These are phyloP conservation scores for Catocala nupta DNA, from an alignment of 2,888 invertebrate genomes.

Conservation along the genomic window DNA sequence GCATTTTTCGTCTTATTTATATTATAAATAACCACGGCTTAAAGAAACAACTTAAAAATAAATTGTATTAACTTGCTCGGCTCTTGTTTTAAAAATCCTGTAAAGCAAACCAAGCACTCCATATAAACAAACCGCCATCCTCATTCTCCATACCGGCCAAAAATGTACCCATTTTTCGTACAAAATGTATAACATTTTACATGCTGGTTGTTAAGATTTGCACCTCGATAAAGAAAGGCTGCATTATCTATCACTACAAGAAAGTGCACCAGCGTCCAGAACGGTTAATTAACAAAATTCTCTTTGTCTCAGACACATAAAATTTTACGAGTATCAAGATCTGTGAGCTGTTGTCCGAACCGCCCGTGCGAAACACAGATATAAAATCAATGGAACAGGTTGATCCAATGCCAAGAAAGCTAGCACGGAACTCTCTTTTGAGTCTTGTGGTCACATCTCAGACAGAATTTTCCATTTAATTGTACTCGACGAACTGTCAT, in stretches of 20 bases:
- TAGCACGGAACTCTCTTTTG: no score
- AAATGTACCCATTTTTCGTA: slow-evolving; percentile 30
- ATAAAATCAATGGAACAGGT: slow-evolving; percentile 51
- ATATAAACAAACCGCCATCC: slow-evolving; percentile 4
- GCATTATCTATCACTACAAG: slow-evolving; percentile 80
- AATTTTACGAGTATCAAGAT: slow-evolving; percentile 87
- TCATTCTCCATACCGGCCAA: slow-evolving; percentile 6
- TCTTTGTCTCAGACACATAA: slow-evolving; percentile 86
- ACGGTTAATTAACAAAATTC: slow-evolving; percentile 86
- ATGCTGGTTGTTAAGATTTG: slow-evolving; percentile 70
- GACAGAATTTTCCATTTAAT: no score
- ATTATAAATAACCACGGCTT: not conserved
- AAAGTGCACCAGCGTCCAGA: slow-evolving; percentile 68
- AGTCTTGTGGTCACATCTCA: no score
- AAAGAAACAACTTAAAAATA: not conserved
- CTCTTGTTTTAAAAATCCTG: slow-evolving; percentile 2
- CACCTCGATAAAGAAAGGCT: slow-evolving; percentile 68
- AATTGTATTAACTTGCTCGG: not conserved
- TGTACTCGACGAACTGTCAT: no score
- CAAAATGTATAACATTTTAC: slow-evolving; percentile 36
- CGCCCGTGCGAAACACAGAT: slow-evolving; percentile 59
- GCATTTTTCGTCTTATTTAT: not conserved
- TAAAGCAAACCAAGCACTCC: not conserved
- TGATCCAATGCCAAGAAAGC: not conserved
- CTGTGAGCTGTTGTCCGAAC: slow-evolving; percentile 66